Base-by-base conservation (phyloP, 2,888 invertebrate genomes). In the Apamea anceps region DNA sequence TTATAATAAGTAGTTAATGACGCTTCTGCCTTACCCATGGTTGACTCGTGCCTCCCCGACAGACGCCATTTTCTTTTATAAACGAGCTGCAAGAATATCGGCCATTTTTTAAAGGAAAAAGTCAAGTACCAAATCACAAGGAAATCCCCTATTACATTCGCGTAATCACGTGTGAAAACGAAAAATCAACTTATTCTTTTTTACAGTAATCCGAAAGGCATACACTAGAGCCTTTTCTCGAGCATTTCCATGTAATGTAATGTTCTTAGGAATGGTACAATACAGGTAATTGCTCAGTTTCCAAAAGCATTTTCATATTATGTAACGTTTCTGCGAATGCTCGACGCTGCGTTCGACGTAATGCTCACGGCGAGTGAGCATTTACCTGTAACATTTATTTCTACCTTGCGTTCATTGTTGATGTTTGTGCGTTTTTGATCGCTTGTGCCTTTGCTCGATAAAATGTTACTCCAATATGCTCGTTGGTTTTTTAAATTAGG, bases 111-210 rank as follows among this genome's bases (percentile, higher is more conserved):
- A 13, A 7, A 63, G 0, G 5, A 37, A n/a, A 62, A 63, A 42
- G 12, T 54, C 32, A 57, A 51, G 62, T 70, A 45, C 21, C 8
- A 28, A 28, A 32, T 57, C n/a, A 62, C 32, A 77, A 51, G 18
- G 0, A 77, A 68, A 54, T 37, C 18, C 32, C 15, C 3, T 62
- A 72, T 68, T 62, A 74, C 48, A 15, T 57, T 80, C 18, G 57
- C 0, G n/a, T 62, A 81, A 81, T 57, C 37, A 48, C 25, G 18
- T 42, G 66, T 67, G n/a, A 70, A 73, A 8, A 70, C 21, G 25
- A 62, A 70, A 73, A 76, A 32, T 67, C 65, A 13, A 51, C 15
- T 45, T 60, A 60, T 60, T n/a, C 13, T 8, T 18, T 32, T 37
- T 65, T 37, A 28, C 1, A 51, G 28, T 62, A 66, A 72, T 78